Base-by-base conservation (phyloP, 2,888 invertebrate genomes). In the Ormia ochracea region DNA sequence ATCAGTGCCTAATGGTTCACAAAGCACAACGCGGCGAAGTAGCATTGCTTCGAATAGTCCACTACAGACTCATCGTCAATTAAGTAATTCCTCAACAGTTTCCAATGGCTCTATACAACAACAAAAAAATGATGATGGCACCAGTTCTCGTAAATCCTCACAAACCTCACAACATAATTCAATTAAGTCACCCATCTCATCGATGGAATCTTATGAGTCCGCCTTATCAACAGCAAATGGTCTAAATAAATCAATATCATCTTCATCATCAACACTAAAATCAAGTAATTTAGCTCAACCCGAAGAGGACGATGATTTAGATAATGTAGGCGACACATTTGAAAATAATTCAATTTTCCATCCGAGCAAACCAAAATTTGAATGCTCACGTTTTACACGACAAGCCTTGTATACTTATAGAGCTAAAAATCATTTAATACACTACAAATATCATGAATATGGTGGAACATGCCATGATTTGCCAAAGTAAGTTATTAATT, bases 381-480 rank as follows among this genome's bases (percentile, higher is more conserved):
- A 86, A 19, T 90, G 93, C 74, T 92, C 92, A 0, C 86, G 93
- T 77, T 91, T 93, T 82, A 93, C 93, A 1, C 90, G 92, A 17
- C 93, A 93, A 84, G 92, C 93, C 0, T 86, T 93, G 45, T 91
- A 92, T 84, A 92, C 95, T 83, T 98, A 98, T 89, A 94, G 95
- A 4, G 94, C 95, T 76, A 95, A 96, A 87, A 97, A 97, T 94
- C 95, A 95, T 90, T 92, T 96, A 81, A 93, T 98, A 81, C 94
- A 96, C 88, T 98, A 96, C 90, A 98, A 98, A 90, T 98, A 98
- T 88, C 94, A 92, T 86, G 93, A 93, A 54, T 98, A 97, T 88
- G 94, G 96, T 14, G 96, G 96, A 73, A 94, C 94, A 82, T 98
- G 96, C 89, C 92, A 94, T 83, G 96, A 96, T 88, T 91, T 97